Evolutionary conservation across 2,888 invertebrate genomes (phyloP).

Genomic region (Tetrapedia diversipes): DNA sequence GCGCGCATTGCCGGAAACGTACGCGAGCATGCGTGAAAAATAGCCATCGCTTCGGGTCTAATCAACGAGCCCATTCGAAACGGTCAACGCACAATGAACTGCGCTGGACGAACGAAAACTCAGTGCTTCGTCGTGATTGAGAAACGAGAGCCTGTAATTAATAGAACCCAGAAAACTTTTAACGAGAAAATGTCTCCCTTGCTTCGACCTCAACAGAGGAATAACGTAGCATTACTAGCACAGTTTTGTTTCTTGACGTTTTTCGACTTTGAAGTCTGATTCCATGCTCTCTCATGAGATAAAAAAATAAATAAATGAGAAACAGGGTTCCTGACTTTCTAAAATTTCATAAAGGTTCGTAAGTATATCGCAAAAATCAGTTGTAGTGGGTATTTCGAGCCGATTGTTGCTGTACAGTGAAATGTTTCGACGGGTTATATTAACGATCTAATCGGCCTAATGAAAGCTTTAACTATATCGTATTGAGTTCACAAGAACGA

Average conservation of each 20-base stretch:
- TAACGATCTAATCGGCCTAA: not conserved
- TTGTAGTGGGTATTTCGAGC: not conserved
- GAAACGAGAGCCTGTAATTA: constrained; percentile 53
- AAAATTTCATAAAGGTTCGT: too few relatives aligned
- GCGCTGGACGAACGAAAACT: constrained; percentile 30
- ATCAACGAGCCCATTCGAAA: constrained; percentile 55
- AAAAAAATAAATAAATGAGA: too few relatives aligned
- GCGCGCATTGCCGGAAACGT: constrained; percentile 30
- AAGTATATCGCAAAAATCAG: too few relatives aligned
- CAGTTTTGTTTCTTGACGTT: not conserved
- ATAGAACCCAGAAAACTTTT: constrained; percentile 48
- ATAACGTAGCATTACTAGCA: not conserved
- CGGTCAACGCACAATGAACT: constrained; percentile 43
- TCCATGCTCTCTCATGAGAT: not conserved
- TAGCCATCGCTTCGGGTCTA: constrained; percentile 43
- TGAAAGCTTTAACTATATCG: not conserved
- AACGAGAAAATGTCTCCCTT: constrained; percentile 47
- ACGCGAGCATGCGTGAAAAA: constrained; percentile 62
- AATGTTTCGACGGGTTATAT: not conserved
- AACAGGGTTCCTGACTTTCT: too few relatives aligned
- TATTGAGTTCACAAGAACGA: not conserved
- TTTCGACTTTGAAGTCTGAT: not conserved
- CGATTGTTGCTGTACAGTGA: not conserved
- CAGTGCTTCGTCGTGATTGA: constrained; percentile 29
- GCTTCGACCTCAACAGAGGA: not conserved